phyloP scores from a whole-genome alignment of 2,113 vertebrate genomes.

The Monopterus albus region DNA sequence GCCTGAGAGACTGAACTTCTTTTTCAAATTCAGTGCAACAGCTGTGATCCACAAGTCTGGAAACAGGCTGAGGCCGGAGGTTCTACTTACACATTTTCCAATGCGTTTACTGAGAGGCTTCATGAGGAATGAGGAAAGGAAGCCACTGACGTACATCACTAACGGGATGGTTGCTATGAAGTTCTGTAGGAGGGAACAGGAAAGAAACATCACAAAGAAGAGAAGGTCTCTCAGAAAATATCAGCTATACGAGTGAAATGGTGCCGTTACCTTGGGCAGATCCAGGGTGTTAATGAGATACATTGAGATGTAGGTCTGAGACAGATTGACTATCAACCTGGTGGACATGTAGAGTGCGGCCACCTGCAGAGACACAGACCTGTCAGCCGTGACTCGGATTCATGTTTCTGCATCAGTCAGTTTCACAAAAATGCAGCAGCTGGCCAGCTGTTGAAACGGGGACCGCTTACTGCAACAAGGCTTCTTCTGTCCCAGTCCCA shows the following conservation, averaged over 20 bases:
- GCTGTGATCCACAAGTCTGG: neutral
- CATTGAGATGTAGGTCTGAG: slow-evolving; percentile 95
- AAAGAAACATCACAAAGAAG: neutral
- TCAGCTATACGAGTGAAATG: neutral
- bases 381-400: neutral
- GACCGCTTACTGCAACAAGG: neutral
- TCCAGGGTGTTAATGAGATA: slow-evolving; percentile 92
- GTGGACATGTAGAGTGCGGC: slow-evolving; percentile 94
- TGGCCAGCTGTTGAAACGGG: neutral
- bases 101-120: slow-evolving; percentile 89
- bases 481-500: neutral
- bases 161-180: slow-evolving; percentile 94
- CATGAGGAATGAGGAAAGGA: slow-evolving; percentile 93
- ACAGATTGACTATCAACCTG: slow-evolving; percentile 93
- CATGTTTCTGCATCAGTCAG: neutral
- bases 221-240: neutral
- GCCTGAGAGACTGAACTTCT: too few species aligned
- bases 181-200: slow-evolving; percentile 79
- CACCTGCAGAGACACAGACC: slow-evolving; percentile 80
- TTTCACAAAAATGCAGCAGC: neutral
- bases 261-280: slow-evolving; percentile 90
- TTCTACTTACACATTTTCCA: slow-evolving; percentile 89
- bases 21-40: too few species aligned
- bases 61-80: neutral
- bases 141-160: slow-evolving; percentile 95